A percentile compares a stretch with the other conserved stretches of the same genome.
Conservation (phyloP, 2,888 invertebrate genomes). For the Chrysomela aeneicollis region DNA sequence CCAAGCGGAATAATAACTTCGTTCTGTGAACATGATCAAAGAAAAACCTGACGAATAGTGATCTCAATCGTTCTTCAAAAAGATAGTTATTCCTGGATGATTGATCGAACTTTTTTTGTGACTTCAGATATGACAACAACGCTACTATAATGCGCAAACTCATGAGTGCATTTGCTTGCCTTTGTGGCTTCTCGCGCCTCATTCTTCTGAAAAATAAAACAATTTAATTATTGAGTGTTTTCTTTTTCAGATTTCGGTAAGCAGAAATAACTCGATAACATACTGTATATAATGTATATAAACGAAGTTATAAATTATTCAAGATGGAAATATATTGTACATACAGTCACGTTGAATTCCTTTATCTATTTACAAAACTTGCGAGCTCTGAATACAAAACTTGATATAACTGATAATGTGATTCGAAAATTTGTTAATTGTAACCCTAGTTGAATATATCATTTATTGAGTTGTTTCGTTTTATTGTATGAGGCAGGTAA, state of each 20-base stretch:
- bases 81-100: too few species aligned
- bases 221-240: background rate
- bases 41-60: too few species aligned
- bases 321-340: conserved; percentile 15
- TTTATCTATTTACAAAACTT: conserved; percentile 9
- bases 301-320: background rate
- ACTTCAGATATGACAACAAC: too few species aligned
- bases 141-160: too few species aligned
- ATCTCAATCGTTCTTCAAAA: too few species aligned
- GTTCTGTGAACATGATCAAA: too few species aligned
- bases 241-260: conserved; percentile 1
- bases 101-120: too few species aligned
- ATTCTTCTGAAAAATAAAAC: too few species aligned
- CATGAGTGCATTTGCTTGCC: too few species aligned
- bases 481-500: too few species aligned
- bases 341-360: conserved; percentile 5
- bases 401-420: conserved; percentile 15
- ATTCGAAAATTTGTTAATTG: conserved; percentile 2
- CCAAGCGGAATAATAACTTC: too few species aligned
- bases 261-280: background rate
- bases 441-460: background rate
- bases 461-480: background rate
- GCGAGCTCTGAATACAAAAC: conserved; percentile 14
- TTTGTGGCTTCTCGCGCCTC: too few species aligned
- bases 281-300: conserved; percentile 19